Conservation (phyloP, 2,888 invertebrate genomes). For the Eristalis intricaria region DNA sequence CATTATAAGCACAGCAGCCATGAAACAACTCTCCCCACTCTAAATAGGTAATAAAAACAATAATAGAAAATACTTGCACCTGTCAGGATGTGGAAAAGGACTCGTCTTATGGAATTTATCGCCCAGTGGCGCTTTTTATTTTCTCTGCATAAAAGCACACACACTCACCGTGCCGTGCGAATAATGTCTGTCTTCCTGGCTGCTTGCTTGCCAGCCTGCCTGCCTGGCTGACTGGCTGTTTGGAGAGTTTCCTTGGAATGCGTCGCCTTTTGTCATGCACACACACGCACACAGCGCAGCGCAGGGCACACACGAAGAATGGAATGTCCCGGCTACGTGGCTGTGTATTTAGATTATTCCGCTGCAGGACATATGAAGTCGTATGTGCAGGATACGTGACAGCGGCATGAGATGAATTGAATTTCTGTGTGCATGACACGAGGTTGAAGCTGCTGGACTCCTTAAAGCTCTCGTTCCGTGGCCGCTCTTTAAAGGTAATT, state of each 20-base stretch:
- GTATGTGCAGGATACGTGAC: neutral
- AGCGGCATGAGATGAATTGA: constrained; percentile 43
- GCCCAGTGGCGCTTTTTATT: constrained; percentile 55
- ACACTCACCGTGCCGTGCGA: neutral
- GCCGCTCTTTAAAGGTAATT: constrained; percentile 7
- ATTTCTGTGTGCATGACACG: constrained; percentile 37
- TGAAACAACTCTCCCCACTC: constrained; percentile 15
- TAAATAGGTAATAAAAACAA: constrained; percentile 48
- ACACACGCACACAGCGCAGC: neutral
- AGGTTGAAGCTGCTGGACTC: neutral
- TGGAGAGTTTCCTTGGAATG: constrained; percentile 19
- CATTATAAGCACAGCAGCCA: constrained; percentile 37
- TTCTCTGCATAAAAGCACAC: constrained; percentile 28
- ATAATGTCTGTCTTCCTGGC: constrained; percentile 3
- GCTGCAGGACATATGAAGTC: constrained; percentile 38
- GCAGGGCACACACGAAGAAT: neutral
- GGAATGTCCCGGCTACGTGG: neutral
- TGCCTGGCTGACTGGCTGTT: no score
- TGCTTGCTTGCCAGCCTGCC: neutral
- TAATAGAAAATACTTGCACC: constrained; percentile 69
- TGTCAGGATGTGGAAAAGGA: constrained; percentile 58
- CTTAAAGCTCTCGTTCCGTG: neutral
- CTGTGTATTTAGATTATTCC: constrained; percentile 40
- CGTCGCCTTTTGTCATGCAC: neutral
- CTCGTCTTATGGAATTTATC: constrained; percentile 55